A percentile compares a stretch with the other conserved stretches of the same genome.
Conservation (phyloP, 2,113 vertebrate species). For the Parus major region DNA sequence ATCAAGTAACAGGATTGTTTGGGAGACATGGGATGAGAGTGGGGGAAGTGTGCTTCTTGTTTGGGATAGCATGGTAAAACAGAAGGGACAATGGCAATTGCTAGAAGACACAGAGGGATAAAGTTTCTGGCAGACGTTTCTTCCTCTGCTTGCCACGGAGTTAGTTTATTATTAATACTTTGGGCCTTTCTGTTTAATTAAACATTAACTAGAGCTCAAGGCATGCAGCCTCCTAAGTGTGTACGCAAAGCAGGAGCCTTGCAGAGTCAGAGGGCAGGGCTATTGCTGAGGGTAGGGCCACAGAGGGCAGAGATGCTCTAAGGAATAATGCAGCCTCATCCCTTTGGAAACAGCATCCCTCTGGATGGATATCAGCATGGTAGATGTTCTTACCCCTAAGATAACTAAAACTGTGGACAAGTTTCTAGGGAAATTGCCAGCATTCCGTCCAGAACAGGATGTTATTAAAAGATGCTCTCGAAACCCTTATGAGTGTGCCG, state of each 20-base stretch:
- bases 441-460: background rate
- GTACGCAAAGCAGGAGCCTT: background rate
- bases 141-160: background rate
- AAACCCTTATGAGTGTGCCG: background rate
- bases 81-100: background rate
- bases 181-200: conserved; percentile 21
- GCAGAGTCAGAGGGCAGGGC: background rate
- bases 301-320: background rate
- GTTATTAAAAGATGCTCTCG: background rate
- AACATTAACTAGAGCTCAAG: background rate
- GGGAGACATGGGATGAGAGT: background rate
- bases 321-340: background rate
- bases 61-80: background rate
- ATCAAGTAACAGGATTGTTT: background rate
- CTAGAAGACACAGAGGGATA: background rate
- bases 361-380: background rate
- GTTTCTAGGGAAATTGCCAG: background rate
- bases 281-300: background rate
- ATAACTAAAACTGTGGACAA: background rate
- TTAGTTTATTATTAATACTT: conserved; percentile 53
- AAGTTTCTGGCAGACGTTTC: background rate
- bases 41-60: background rate
- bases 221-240: background rate
- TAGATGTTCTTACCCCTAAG: background rate
- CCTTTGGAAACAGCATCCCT: background rate